Conservation (phyloP, 2,113 vertebrate genomes). For the Lepisosteus oculatus region DNA sequence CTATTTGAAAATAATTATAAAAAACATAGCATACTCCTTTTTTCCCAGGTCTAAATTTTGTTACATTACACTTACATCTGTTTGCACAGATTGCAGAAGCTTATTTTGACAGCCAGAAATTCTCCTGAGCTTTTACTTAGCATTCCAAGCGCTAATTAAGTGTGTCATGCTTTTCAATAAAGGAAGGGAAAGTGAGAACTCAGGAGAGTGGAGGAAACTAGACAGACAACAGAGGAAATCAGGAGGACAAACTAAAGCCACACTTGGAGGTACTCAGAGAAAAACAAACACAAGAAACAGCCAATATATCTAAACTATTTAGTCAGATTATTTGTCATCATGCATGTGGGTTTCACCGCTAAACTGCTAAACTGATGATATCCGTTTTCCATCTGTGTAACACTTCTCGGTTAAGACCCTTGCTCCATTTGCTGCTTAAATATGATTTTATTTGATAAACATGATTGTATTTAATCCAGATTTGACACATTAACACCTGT, state of each 20-base stretch:
- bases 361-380: no score
- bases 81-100: conserved; percentile 68
- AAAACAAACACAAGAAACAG: conserved; percentile 58
- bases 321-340: no score
- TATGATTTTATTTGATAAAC: no score
- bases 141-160: conserved; percentile 71
- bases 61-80: conserved; percentile 75
- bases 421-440: no score
- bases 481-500: no score
- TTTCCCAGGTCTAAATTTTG: conserved; percentile 76
- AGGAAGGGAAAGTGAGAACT: conserved; percentile 49
- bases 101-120: conserved; percentile 71
- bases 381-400: no score
- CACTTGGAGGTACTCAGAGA: conserved; percentile 52
- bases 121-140: conserved; percentile 64
- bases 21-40: conserved; percentile 40
- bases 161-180: conserved; percentile 70
- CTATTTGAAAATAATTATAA: conserved; percentile 42
- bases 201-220: conserved; percentile 19
- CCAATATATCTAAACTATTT: conserved; percentile 24
- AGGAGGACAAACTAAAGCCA: conserved; percentile 59
- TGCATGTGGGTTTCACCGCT: no score
- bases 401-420: no score
- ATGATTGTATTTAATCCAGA: no score
- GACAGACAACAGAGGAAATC: conserved; percentile 31